Evolutionary conservation across 2,113 vertebrate species (phyloP), one percentile per base, ranked within the genome.

Genomic region (Oreotrochilus melanogaster): DNA sequence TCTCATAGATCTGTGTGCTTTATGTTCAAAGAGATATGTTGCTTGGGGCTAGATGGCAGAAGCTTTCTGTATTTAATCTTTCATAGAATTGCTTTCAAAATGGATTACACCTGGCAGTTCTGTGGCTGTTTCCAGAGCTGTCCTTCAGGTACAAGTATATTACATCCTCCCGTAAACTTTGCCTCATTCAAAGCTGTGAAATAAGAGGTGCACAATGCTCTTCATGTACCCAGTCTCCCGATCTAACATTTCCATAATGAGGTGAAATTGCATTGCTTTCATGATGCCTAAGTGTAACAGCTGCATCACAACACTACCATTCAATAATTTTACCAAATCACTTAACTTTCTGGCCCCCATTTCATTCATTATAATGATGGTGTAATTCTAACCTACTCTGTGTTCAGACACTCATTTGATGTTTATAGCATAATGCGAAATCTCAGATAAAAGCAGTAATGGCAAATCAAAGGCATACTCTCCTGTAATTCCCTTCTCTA

Each of bases 401-500:
- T 61, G 43, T 42, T 89, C 83, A 66, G 51, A 90, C 47, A 64
- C 60, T 89, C 78, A 64, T 89, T 84, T 73, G 53, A 94, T 62
- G 64, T 78, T 94, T 86, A 72, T 7, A 60, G 35, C 89, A 43
- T 50, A 79, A 89, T 54, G 58, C 28, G 67, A 84, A 50, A 92
- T 78, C 37, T 56, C 54, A 89, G 62, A 89, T 82, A 91, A 89
- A 94, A 95, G 78, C 64, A 78, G 85, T 31, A 80, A 80, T 13
- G 11, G n/a, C 71, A 94, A 87, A 85, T 72, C 81, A 94, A 82
- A 96, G 88, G 78, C 54, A 86, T 7, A n/a, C 53, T 71, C 43
- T 89, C 60, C 69, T 57, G 27, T 33, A 93, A 80, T 61, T 75
- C 61, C 72, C 48, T 83, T 83, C 71, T 51, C 54, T 53, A 51